Conservation (phyloP, 2,888 invertebrate species). For the Pristionchus japonicus region DNA sequence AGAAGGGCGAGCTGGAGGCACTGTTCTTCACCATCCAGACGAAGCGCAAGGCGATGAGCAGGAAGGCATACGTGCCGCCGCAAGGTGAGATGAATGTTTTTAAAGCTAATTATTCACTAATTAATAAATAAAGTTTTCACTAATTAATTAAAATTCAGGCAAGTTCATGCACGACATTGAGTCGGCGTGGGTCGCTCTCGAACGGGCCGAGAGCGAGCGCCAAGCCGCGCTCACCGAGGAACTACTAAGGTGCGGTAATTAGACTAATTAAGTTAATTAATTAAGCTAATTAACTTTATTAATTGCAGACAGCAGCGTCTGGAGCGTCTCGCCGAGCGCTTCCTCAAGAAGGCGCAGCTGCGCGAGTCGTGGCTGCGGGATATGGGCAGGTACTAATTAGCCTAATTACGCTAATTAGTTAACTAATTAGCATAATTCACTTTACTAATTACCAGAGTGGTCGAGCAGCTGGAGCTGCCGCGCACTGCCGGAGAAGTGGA, state of each 20-base stretch:
- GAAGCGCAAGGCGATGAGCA: constrained; percentile 90
- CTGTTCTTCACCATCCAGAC: constrained; percentile 96
- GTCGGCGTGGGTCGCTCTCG: constrained; percentile 91
- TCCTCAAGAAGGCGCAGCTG: constrained; percentile 89
- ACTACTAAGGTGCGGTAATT: constrained; percentile 76
- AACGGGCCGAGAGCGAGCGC: constrained; percentile 92
- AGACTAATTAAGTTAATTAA: neutral
- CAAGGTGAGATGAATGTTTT: constrained; percentile 59
- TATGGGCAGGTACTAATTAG: constrained; percentile 86
- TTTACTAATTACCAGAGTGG: constrained; percentile 76
- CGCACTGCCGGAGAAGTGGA: constrained; percentile 93
- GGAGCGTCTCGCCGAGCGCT: constrained; percentile 94
- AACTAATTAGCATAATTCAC: neutral
- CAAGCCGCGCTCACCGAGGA: constrained; percentile 94
- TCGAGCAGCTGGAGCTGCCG: constrained; percentile 80
- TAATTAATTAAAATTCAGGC: constrained; percentile 80
- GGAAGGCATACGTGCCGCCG: constrained; percentile 70
- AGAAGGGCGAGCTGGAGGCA: constrained; percentile 96
- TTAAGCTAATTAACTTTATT: neutral
- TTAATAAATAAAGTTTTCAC: too few relatives aligned
- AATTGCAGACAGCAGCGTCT: constrained; percentile 85
- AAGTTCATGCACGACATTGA: constrained; percentile 94
- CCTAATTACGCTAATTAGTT: too few relatives aligned
- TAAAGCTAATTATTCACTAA: too few relatives aligned
- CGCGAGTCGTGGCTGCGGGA: constrained; percentile 95